Evolutionary conservation across 2,888 invertebrate species (phyloP), one percentile per base, ranked within the genome.

Genomic region (Cyclophora punctaria): DNA sequence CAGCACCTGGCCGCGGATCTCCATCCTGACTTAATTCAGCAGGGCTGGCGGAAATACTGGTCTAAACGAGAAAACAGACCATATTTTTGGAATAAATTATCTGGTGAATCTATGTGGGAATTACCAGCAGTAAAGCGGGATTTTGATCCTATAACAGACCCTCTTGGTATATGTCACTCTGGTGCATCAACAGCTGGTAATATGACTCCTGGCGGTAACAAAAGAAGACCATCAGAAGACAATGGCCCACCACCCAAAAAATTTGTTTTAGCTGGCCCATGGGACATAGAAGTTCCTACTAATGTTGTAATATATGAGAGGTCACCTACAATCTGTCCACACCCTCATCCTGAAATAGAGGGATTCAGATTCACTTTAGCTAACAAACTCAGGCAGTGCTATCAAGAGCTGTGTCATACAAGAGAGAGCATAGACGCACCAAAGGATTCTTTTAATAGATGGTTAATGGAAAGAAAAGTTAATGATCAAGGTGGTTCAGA

Each of bases 31-130:
- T 72, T 89, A 37, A 62, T 91, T 4, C 95, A 95, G 72, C 96
- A 96, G 73, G 98, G 98, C 3, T 98, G 98, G 98, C 92, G 97
- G 56, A 97, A 96, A 69, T 98, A 96, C 80, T 98, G 98, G 98
- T 98, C 98, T 33, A 96, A 97, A 73, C 89, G 98, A 49, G 98
- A 98, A 80, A 97, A 95, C 74, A 90, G 98, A 35, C 97, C 97
- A 2, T 98, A 98, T 79, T 98, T 95, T 84, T 98, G 98, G 96
- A 98, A 98, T 78, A 97, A 97, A 85, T 84, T 95, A 34, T 97
- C 97, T 0, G 97, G 97, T 49, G 97, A 98, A 84, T 98, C 98
- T n/a, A 89, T 98, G 64, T 98, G 98, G 98, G 98, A 98, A 78
- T 92, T 97, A 91, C 98, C 98, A 7, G 91, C 93, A n/a, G 82